Percentiles rank a stretch among this genome's conserved stretches.
phyloP scores from a whole-genome alignment of 2,113 vertebrate genomes.

The Pteruthius melanotis region DNA sequence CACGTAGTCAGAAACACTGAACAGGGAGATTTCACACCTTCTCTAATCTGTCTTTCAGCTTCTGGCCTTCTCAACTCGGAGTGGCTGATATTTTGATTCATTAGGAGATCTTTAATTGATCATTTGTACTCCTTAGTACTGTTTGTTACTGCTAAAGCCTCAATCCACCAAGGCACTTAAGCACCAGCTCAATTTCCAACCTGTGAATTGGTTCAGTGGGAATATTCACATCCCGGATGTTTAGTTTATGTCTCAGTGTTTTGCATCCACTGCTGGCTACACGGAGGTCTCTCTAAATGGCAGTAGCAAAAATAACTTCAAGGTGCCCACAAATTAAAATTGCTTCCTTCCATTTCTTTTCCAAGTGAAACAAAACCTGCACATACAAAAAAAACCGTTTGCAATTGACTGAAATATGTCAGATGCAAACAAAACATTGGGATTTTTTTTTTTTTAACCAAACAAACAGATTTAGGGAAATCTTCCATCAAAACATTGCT shows the following conservation, averaged over 20 bases:
- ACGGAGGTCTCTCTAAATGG: background rate
- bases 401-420: background rate
- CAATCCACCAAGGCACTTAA: background rate
- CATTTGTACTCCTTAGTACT: background rate
- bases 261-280: background rate
- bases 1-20: background rate
- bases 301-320: background rate
- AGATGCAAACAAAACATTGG: background rate
- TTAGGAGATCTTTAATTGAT: constrained; percentile 14
- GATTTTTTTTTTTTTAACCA: background rate
- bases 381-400: background rate
- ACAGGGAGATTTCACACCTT: background rate
- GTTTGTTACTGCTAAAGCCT: background rate
- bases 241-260: background rate
- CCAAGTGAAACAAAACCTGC: background rate
- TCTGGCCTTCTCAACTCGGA: background rate
- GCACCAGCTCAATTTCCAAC: background rate
- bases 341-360: background rate
- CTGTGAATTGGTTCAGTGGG: background rate
- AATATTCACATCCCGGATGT: background rate
- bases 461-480: constrained; percentile 6
- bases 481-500: background rate
- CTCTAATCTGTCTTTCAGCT: background rate
- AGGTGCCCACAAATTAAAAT: background rate
- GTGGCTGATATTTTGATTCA: background rate